phyloP scores from a whole-genome alignment of 2,113 vertebrate species.

The Azemiops feae region DNA sequence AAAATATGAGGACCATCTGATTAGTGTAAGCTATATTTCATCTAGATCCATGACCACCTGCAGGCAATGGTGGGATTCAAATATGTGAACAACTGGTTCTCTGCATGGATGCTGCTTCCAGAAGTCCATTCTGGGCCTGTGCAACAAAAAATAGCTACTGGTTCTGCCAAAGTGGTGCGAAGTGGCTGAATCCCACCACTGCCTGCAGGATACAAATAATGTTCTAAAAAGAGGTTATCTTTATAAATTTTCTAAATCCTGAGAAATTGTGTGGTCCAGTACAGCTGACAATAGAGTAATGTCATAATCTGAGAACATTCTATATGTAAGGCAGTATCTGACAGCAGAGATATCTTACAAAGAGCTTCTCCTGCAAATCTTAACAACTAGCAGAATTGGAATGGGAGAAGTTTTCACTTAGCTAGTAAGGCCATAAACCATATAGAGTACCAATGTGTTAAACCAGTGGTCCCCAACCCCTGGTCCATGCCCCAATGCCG shows the following conservation, averaged over 20 bases:
- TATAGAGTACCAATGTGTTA: background rate
- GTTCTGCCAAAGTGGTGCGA: too few species aligned
- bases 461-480: background rate
- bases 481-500: background rate
- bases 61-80: too few species aligned
- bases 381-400: background rate
- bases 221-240: background rate
- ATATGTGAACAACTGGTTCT: too few species aligned
- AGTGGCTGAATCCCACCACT: too few species aligned
- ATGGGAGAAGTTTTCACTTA: background rate
- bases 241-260: background rate
- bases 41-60: conserved; percentile 5
- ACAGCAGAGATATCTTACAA: background rate
- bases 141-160: too few species aligned
- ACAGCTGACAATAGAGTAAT: background rate
- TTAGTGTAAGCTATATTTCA: background rate
- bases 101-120: too few species aligned
- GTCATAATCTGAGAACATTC: background rate
- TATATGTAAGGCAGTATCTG: background rate
- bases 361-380: background rate
- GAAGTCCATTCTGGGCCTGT: too few species aligned
- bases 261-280: background rate
- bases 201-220: background rate
- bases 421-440: too few species aligned
- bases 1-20: conserved; percentile 1